Percentiles rank a stretch among this genome's conserved stretches.
These are phyloP conservation scores for Paradoxurus hermaphroditus DNA, from an alignment of 2,113 vertebrate species.

Conservation along the genomic window DNA sequence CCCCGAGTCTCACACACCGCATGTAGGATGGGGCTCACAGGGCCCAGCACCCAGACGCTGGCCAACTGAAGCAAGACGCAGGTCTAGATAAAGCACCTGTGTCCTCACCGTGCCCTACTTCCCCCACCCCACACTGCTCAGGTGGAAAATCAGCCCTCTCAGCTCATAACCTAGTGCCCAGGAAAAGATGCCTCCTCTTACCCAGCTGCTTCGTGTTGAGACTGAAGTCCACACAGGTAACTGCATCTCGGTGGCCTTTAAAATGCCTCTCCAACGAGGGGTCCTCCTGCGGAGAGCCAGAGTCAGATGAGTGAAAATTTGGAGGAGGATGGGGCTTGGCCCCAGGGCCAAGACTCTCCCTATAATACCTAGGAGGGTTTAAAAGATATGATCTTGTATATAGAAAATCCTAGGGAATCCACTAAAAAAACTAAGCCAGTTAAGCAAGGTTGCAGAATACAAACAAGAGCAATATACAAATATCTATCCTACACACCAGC, in stretches of 20 bases:
- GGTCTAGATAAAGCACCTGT: not conserved
- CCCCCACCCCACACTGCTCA: not conserved
- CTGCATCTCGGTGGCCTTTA: conserved; percentile 93
- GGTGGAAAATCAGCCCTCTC: not conserved
- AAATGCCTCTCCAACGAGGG: conserved; percentile 93
- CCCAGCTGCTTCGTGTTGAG: conserved; percentile 92
- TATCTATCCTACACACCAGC: not conserved
- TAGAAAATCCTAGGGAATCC: not conserved
- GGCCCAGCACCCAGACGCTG: not conserved
- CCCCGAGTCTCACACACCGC: not conserved
- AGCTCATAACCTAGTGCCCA: not conserved
- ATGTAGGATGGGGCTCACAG: not conserved
- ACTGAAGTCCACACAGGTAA: conserved; percentile 94
- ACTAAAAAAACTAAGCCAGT: not conserved
- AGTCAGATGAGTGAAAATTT: not conserved
- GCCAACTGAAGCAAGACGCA: not conserved
- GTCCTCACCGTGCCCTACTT: not conserved
- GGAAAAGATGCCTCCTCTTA: conserved; percentile 74
- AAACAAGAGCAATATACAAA: not conserved
- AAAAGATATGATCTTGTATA: not conserved
- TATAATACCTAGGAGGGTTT: not conserved
- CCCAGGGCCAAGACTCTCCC: not conserved
- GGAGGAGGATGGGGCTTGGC: not conserved
- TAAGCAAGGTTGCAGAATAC: not conserved
- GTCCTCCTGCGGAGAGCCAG: conserved; percentile 86